A percentile compares a stretch with the other conserved stretches of the same genome.
These are phyloP conservation scores for Enhydra lutris DNA, from an alignment of 2,113 vertebrate species.

Conservation along the genomic window DNA sequence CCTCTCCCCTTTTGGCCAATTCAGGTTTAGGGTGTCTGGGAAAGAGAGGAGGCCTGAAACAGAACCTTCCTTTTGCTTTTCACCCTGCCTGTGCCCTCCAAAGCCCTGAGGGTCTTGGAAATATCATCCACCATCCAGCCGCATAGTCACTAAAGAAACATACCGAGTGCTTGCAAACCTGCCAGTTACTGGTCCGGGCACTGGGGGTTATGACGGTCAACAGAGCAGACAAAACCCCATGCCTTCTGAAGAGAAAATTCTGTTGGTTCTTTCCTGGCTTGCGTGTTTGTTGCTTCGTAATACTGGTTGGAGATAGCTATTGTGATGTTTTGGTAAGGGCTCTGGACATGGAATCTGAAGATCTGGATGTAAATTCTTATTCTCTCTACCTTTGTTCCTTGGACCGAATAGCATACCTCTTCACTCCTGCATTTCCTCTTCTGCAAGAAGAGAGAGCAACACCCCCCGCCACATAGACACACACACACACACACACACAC, in stretches of 20 bases:
- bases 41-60: not conserved
- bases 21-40: not conserved
- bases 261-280: not conserved
- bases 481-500: no score
- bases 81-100: accelerated
- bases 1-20: not conserved
- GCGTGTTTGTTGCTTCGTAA: not conserved
- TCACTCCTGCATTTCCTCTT: not conserved
- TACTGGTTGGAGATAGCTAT: not conserved
- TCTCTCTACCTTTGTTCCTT: not conserved
- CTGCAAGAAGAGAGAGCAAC: not conserved
- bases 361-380: not conserved
- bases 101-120: not conserved
- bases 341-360: not conserved
- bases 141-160: not conserved
- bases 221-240: not conserved
- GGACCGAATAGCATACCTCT: not conserved
- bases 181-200: not conserved
- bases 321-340: not conserved
- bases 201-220: not conserved
- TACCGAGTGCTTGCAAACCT: not conserved
- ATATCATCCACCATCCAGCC: not conserved
- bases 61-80: not conserved
- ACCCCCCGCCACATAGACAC: no score
- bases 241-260: not conserved